Evolutionary conservation across 2,888 invertebrate species (phyloP).

Genomic region (Eupeodes luniger): DNA sequence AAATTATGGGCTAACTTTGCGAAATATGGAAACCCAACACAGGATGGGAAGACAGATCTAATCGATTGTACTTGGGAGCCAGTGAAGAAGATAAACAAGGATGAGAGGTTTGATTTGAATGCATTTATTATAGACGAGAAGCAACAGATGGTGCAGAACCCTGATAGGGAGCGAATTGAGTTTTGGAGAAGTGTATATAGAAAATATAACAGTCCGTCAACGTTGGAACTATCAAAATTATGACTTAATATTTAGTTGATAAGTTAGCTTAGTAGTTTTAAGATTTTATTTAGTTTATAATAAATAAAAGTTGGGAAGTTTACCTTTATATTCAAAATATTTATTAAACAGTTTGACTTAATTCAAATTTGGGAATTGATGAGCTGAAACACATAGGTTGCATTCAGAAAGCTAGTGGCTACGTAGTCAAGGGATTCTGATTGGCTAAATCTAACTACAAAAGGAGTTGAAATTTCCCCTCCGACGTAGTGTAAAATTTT

Average conservation of each 20-base stretch:
- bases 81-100: conserved; percentile 69
- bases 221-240: background rate
- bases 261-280: background rate
- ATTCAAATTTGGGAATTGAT: no score
- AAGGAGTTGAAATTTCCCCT: no score
- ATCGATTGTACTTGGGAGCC: conserved; percentile 79
- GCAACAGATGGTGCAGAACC: conserved; percentile 80
- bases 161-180: conserved; percentile 80
- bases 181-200: conserved; percentile 82
- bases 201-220: conserved; percentile 78
- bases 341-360: no score
- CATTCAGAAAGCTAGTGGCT: no score
- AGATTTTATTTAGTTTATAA: no score
- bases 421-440: no score
- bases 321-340: no score
- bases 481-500: no score
- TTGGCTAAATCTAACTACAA: no score
- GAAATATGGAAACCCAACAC: conserved; percentile 84
- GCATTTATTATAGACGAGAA: conserved; percentile 80
- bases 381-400: no score
- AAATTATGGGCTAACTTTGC: conserved; percentile 88
- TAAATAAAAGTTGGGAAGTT: no score
- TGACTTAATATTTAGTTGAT: background rate
- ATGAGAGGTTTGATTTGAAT: conserved; percentile 78
- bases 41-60: conserved; percentile 61